These are phyloP conservation scores for Junonia oenone DNA, from an alignment of 2,888 invertebrate genomes.

Conservation along the genomic window DNA sequence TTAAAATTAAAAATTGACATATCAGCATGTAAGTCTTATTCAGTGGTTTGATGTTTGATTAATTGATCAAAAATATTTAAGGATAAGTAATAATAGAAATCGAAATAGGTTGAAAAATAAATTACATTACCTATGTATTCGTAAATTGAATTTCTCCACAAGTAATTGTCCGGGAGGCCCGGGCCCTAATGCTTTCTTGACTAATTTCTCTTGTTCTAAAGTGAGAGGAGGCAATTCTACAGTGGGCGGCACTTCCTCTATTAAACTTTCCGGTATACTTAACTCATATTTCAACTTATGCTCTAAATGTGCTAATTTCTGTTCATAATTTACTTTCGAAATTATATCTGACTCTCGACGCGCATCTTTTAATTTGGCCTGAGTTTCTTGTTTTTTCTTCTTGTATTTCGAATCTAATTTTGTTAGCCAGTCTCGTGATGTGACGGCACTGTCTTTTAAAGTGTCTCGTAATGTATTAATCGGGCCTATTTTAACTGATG, in stretches of 20 bases:
- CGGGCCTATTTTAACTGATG: constrained; percentile 56
- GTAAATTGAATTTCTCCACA: constrained; percentile 73
- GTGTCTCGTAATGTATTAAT: constrained; percentile 80
- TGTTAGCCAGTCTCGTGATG: constrained; percentile 75
- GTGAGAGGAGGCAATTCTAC: constrained; percentile 82
- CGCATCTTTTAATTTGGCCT: constrained; percentile 67
- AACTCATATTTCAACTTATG: constrained; percentile 64
- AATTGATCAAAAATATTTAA: too few relatives aligned
- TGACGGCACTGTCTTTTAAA: constrained; percentile 68
- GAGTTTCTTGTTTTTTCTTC: constrained; percentile 56
- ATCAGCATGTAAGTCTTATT: background rate
- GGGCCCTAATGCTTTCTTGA: constrained; percentile 78
- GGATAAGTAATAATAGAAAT: too few relatives aligned
- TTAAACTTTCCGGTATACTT: constrained; percentile 72
- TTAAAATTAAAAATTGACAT: too few relatives aligned
- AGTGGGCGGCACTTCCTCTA: constrained; percentile 62
- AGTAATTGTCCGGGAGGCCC: constrained; percentile 83
- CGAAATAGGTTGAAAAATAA: background rate
- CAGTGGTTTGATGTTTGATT: background rate
- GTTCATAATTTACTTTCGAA: constrained; percentile 66
- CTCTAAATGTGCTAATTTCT: constrained; percentile 63
- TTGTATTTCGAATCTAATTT: constrained; percentile 71
- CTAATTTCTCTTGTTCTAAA: constrained; percentile 80
- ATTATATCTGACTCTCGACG: constrained; percentile 68
- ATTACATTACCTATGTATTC: constrained; percentile 60